Conservation (phyloP, 1,140 invertebrate species). For the Maconellicoccus hirsutus region DNA sequence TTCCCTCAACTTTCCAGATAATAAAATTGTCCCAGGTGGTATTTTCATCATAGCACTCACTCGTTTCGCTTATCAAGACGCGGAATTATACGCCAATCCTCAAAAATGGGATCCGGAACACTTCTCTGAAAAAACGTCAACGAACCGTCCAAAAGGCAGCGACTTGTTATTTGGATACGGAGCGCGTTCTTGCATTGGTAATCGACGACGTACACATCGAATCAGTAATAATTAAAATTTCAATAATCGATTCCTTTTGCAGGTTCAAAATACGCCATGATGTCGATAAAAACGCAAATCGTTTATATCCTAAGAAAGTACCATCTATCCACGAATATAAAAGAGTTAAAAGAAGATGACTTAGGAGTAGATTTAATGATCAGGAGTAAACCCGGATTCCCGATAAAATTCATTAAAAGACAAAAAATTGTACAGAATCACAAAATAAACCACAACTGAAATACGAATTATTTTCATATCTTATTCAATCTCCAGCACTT, state of each 20-base stretch:
- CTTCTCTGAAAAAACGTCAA: neutral
- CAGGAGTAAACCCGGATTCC: too few species aligned
- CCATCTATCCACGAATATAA: neutral
- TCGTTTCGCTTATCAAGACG: neutral
- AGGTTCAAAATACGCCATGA: neutral
- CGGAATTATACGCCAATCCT: neutral
- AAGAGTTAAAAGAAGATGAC: neutral
- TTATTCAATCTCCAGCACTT: too few species aligned
- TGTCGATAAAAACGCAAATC: neutral
- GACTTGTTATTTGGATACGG: neutral
- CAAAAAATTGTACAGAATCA: too few species aligned
- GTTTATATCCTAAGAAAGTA: neutral
- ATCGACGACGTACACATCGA: too few species aligned
- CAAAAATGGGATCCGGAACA: neutral
- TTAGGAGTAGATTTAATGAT: neutral
- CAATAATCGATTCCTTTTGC: neutral
- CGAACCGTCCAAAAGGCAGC: neutral
- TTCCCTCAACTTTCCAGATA: neutral
- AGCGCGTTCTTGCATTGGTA: neutral
- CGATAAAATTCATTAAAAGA: too few species aligned
- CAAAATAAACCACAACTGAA: too few species aligned
- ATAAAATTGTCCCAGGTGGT: neutral
- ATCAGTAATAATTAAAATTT: too few species aligned
- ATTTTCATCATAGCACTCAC: neutral
- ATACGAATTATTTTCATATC: too few species aligned